Percentiles rank a stretch among this genome's conserved stretches.
These are phyloP conservation scores for Leucoraja erinaceus DNA, from an alignment of 2,113 vertebrate genomes.

Conservation along the genomic window DNA sequence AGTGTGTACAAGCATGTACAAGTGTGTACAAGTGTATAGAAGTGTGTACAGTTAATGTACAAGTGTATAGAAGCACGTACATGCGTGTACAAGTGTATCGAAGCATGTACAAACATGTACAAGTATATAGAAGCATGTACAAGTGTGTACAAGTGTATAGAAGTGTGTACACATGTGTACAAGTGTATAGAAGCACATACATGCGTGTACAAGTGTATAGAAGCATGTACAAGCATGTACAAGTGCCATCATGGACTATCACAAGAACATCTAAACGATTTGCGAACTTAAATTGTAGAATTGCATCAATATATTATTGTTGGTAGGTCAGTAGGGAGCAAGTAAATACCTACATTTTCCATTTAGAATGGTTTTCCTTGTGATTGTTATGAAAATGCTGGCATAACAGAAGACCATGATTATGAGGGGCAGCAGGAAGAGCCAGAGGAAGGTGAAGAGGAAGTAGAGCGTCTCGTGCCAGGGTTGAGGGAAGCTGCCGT, in stretches of 20 bases:
- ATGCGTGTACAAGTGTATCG: too few relatives aligned
- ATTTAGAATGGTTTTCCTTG: conserved; percentile 26
- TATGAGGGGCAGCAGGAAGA: conserved; percentile 38
- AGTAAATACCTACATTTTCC: conserved; percentile 11
- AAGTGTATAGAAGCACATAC: too few relatives aligned
- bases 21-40: too few relatives aligned
- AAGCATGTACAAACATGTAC: too few relatives aligned
- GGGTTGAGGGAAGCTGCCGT: conserved; percentile 34
- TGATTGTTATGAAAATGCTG: conserved; percentile 25
- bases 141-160: too few relatives aligned
- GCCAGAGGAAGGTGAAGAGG: conserved; percentile 39
- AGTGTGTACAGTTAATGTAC: too few relatives aligned
- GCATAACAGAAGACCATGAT: conserved; percentile 40
- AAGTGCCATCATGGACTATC: neutral
- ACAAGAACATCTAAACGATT: neutral
- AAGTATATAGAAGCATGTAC: too few relatives aligned
- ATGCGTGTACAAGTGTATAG: too few relatives aligned
- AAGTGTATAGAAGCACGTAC: too few relatives aligned
- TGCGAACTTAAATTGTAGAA: neutral
- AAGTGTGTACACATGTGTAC: too few relatives aligned
- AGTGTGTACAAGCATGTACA: neutral
- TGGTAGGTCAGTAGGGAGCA: neutral
- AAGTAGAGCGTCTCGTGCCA: conserved; percentile 39
- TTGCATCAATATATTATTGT: neutral
- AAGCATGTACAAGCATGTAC: too few relatives aligned